Percentiles rank a stretch among this genome's conserved stretches.
These are phyloP conservation scores for Torymus aiolomorphi DNA, from an alignment of 2,888 invertebrate genomes.

Conservation along the genomic window DNA sequence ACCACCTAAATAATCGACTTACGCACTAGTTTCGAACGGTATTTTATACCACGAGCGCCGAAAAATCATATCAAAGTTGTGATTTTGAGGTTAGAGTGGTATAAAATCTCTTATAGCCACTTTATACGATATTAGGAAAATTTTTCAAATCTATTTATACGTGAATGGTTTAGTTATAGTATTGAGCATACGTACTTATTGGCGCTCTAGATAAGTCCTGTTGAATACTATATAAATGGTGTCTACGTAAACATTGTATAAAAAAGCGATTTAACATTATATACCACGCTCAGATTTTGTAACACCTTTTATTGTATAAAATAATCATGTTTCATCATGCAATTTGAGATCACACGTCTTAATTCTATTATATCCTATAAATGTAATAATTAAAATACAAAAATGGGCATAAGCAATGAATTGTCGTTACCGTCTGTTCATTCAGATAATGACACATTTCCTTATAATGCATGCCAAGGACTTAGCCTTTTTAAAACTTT, in stretches of 20 bases:
- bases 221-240: slow-evolving; percentile 2
- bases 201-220: neutral
- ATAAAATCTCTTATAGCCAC: too few relatives aligned
- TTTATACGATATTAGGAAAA: too few relatives aligned
- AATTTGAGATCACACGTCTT: slow-evolving; percentile 38
- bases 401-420: slow-evolving; percentile 3
- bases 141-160: neutral
- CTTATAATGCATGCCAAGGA: slow-evolving; percentile 5
- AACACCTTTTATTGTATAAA: slow-evolving; percentile 47
- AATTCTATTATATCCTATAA: slow-evolving; percentile 14
- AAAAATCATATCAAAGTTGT: too few relatives aligned
- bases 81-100: too few relatives aligned
- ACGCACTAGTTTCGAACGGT: too few relatives aligned
- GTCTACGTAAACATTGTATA: slow-evolving; percentile 32
- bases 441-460: neutral
- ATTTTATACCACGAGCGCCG: too few relatives aligned
- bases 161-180: neutral
- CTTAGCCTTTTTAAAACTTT: neutral
- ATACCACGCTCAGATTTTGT: slow-evolving; percentile 36
- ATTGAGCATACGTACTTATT: slow-evolving; percentile 25
- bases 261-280: slow-evolving; percentile 22
- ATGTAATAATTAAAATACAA: neutral
- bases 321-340: slow-evolving; percentile 38
- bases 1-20: too few relatives aligned
- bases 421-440: neutral